A percentile compares a stretch with the other conserved stretches of the same genome.
Evolutionary conservation across 2,888 invertebrate genomes (phyloP).

Genomic region (Hyposoter dolosus): DNA sequence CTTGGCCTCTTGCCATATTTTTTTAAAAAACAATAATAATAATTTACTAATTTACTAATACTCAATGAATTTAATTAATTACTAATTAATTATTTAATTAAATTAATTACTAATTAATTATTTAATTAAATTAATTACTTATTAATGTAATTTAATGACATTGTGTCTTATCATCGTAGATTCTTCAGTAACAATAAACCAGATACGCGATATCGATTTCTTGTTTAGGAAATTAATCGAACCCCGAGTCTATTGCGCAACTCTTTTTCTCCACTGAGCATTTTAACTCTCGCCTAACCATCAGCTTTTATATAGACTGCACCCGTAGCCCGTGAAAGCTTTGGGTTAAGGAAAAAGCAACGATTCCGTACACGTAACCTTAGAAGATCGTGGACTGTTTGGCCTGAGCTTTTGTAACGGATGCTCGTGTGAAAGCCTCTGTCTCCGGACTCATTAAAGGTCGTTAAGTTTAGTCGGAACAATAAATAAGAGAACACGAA

Average conservation of each 20-base stretch:
- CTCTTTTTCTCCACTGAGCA: slow-evolving; percentile 20
- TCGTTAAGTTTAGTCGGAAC: neutral
- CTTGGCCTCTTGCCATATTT: neutral
- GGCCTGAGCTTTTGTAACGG: slow-evolving; percentile 35
- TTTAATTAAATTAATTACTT: no score
- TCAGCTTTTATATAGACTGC: slow-evolving; percentile 31
- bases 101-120: no score
- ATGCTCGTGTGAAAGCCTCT: neutral
- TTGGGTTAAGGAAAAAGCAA: slow-evolving; percentile 7
- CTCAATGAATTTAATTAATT: no score
- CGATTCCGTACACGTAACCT: slow-evolving; percentile 13
- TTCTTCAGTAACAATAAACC: slow-evolving; percentile 52
- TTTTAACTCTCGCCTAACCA: slow-evolving; percentile 35
- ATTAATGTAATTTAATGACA: no score
- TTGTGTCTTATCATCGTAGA: neutral
- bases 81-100: no score
- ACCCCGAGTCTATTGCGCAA: slow-evolving; percentile 26
- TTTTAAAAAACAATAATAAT: neutral
- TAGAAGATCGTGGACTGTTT: slow-evolving; percentile 7
- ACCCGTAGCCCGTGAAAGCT: slow-evolving; percentile 13
- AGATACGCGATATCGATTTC: slow-evolving; percentile 66
- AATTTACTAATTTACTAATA: neutral
- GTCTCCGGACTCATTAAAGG: neutral
- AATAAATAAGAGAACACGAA: slow-evolving; percentile 1
- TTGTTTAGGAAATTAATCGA: slow-evolving; percentile 53